These are phyloP conservation scores for Chymomyza procnemis DNA, from an alignment of 2,888 invertebrate genomes.

Conservation along the genomic window DNA sequence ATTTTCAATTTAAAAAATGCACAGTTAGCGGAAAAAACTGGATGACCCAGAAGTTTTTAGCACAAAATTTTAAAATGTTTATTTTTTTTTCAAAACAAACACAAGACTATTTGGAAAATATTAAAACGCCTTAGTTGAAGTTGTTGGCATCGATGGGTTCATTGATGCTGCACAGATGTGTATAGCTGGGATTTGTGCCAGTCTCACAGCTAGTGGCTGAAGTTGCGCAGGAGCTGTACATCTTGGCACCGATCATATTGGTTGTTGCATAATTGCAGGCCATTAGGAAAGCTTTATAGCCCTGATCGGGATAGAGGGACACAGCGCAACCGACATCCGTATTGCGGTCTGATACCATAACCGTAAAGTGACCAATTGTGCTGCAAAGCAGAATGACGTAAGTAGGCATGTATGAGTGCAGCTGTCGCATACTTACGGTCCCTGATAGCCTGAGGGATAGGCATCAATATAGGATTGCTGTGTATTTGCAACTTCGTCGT, in stretches of 20 bases:
- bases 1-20: no score
- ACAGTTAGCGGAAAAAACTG: no score
- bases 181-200: conserved; percentile 55
- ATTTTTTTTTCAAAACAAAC: no score
- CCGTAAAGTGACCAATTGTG: conserved; percentile 68
- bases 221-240: conserved; percentile 47
- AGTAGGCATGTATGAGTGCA: neutral
- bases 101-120: no score
- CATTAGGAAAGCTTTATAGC: conserved; percentile 51
- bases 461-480: conserved; percentile 39
- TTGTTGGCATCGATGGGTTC: conserved; percentile 56
- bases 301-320: conserved; percentile 33
- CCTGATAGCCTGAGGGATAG: conserved; percentile 52
- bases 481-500: conserved; percentile 45
- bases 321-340: conserved; percentile 63
- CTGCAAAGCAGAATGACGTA: neutral
- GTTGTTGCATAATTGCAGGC: conserved; percentile 71
- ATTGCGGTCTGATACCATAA: conserved; percentile 64
- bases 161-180: conserved; percentile 41
- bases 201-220: conserved; percentile 56
- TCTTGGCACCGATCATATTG: conserved; percentile 51
- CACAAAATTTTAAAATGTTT: no score
- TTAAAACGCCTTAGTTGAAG: conserved; percentile 22
- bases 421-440: conserved; percentile 22
- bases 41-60: no score